phyloP scores from a whole-genome alignment of 2,888 invertebrate species.

The Caenorhabditis wallacei region DNA sequence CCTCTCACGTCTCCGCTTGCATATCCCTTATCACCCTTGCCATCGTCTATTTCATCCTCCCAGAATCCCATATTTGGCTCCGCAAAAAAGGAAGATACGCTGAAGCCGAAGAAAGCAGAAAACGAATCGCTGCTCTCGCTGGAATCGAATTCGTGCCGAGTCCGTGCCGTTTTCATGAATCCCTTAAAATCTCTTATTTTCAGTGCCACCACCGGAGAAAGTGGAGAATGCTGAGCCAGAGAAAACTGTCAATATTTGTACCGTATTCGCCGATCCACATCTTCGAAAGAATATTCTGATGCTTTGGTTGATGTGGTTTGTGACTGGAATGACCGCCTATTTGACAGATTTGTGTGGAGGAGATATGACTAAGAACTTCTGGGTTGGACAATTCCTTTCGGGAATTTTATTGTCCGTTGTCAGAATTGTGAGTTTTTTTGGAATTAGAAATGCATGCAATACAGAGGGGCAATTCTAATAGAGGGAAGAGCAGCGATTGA shows the following conservation, averaged over 20 bases:
- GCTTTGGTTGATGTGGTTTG: conserved; percentile 74
- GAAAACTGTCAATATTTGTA: conserved; percentile 62
- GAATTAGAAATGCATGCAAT: too few relatives aligned
- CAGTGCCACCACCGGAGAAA: conserved; percentile 63
- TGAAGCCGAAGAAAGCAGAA: conserved; percentile 69
- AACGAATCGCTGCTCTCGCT: conserved; percentile 67
- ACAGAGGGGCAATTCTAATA: conserved; percentile 13
- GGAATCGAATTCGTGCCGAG: conserved; percentile 69
- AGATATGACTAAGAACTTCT: conserved; percentile 74
- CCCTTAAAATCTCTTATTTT: too few relatives aligned
- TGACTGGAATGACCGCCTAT: conserved; percentile 72
- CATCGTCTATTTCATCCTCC: conserved; percentile 71
- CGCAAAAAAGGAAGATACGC: conserved; percentile 69
- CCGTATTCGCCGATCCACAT: conserved; percentile 66
- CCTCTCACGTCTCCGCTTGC: conserved; percentile 69
- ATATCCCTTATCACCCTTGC: conserved; percentile 68
- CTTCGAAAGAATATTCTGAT: conserved; percentile 70
- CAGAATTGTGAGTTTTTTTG: conserved; percentile 60
- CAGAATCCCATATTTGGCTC: conserved; percentile 75
- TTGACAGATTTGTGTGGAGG: conserved; percentile 72
- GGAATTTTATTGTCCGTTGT: conserved; percentile 70
- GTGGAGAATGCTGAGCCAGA: conserved; percentile 58
- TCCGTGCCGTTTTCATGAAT: conserved; percentile 2
- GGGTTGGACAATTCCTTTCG: conserved; percentile 72
- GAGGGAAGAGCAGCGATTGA: too few relatives aligned